A percentile compares a stretch with the other conserved stretches of the same genome.
Conservation (phyloP, 1,140 invertebrate species). For the Philaenus spumarius region DNA sequence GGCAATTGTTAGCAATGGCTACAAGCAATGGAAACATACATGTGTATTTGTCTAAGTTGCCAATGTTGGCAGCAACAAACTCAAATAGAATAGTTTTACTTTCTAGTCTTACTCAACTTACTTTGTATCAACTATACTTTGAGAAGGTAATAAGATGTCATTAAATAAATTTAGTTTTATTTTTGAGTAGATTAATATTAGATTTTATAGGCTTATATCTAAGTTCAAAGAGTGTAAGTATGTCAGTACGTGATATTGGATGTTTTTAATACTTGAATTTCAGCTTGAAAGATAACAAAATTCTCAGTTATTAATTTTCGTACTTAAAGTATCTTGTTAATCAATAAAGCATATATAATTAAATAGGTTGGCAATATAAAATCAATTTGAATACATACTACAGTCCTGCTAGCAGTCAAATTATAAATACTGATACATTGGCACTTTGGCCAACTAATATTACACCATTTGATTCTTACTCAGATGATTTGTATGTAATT, state of each 20-base stretch:
- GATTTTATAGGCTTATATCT: neutral
- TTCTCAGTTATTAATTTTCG: too few species aligned
- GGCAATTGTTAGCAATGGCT: slow-evolving; percentile 80
- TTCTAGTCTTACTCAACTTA: slow-evolving; percentile 83
- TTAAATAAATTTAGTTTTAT: neutral
- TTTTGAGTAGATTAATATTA: neutral
- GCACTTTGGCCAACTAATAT: too few species aligned
- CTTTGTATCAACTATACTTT: slow-evolving; percentile 60
- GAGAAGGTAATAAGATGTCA: slow-evolving; percentile 42
- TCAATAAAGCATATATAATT: too few species aligned
- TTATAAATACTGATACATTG: too few species aligned
- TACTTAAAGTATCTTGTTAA: too few species aligned
- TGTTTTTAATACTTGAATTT: too few species aligned
- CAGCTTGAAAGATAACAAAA: too few species aligned
- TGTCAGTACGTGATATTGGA: neutral
- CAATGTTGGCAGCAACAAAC: slow-evolving; percentile 68
- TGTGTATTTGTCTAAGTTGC: slow-evolving; percentile 85
- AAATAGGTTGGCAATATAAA: too few species aligned
- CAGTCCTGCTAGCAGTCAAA: too few species aligned
- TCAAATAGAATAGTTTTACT: slow-evolving; percentile 75
- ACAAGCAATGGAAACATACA: slow-evolving; percentile 66
- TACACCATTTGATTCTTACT: too few species aligned
- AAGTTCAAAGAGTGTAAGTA: neutral
- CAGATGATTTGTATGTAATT: too few species aligned
- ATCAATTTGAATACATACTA: too few species aligned